Base-by-base conservation (phyloP, 53 echinoderm and acorn worm genomes). In the Apostichopus leukothele region DNA sequence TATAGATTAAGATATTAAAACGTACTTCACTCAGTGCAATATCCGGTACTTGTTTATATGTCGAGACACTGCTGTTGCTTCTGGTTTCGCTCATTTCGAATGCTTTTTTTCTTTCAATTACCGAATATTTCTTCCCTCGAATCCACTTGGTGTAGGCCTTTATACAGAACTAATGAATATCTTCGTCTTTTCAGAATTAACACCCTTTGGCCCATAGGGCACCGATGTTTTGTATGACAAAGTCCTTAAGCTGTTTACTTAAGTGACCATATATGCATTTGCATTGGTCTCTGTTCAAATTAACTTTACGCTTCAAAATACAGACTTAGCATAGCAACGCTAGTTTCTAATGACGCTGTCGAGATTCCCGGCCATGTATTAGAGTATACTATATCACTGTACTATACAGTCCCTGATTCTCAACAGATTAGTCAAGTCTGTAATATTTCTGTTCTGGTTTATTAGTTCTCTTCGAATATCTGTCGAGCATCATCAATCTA, bases 251-350 rank as follows among this genome's bases (percentile, higher is more conserved):
- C 51, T 81, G 59, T 81, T 81, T 5, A 55, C 55, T 19, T 71
- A 10, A 54, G 81, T n/a, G 54, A 81, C 55, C 60, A 53, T 81
- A 18, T 3, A 39, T 54, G 16, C 19, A 51, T 81, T 81, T 81
- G 57, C 23, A 81, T 81, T 81, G 81, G 55, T 81, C 81, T 9
- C 7, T 81, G 81, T 54, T 81, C 20, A 81, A 55, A 81, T 81
- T 81, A 55, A 81, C 23, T 81, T 23, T 50, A 81, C 60, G 11
- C 1, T 53, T 54, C 59, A 59, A 18, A 54, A 20, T 81, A 81
- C 81, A 25, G 81, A 14, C 18, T 81, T 81, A 81, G 81, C 81
- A 81, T 81, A 81, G 81, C 81, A 81, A 81, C 81, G 81, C 16
- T 5, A 80, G 80, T 80, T 18, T 54, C 80, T n/a, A 80, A 55